Evolutionary conservation across 2,113 vertebrate species (phyloP), one percentile per base, ranked within the genome.

Genomic region (Sturnus vulgaris): DNA sequence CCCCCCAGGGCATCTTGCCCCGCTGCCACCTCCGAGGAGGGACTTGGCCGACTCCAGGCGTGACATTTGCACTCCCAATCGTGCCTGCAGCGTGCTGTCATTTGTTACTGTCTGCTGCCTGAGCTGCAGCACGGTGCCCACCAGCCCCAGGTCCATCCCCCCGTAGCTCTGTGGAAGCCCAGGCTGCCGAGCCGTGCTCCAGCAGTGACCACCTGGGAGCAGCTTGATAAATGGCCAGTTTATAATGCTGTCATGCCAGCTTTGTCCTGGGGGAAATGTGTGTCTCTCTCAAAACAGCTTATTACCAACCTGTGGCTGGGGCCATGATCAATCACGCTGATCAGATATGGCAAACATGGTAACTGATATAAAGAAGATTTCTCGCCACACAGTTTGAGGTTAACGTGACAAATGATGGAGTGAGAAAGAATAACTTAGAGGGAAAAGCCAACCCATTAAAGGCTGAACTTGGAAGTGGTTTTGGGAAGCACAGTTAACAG

Each of bases 311-410:
- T 98, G 98, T 98, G 98, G 98, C 98, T 92, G 60, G 93, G 93
- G 95, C 96, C 96, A 98, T 98, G 98, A 99, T 99, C 99, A 98
- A 98, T 99, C 99, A 99, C 96, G 93, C 98, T 98, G 98, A 99
- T 99, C 98, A 96, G 98, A 96, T 98, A 97, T 97, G 98, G 98
- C 99, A 99, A 99, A 99, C 98, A 95, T 93, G 94, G 98, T 97
- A 97, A 97, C 98, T 93, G 98, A 98, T 96, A 94, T 96, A 96
- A 96, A 96, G 97, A 98, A 97, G 98, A 98, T 92, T 96, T 94
- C 37, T 94, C 70, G 60, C 82, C 59, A 61, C 46, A 70, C 61
- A 12, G 90, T 66, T 78, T 40, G 79, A 95, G 97, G 95, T 92
- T 93, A 94, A 86, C 80, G 27, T 88, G 89, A 88, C 57, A 90